Evolutionary conservation across 2,797 vertebrate genomes (phyloP), one percentile per base, ranked within the genome.

Genomic region (Pipistrellus nathusii): DNA sequence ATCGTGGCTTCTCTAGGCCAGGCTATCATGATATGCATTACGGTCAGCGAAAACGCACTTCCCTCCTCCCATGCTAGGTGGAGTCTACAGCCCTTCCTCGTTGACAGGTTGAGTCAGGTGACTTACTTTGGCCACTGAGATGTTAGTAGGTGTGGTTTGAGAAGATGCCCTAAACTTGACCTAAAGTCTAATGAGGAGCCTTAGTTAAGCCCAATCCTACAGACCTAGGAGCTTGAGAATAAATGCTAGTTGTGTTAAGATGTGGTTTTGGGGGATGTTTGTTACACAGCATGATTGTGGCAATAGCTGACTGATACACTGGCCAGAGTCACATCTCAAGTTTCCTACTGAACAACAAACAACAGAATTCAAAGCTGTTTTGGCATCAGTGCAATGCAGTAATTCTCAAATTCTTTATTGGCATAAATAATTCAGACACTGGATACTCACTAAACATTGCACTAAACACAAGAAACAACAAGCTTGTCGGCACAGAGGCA

Each of bases 401-500:
- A 38, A 64, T 97, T 98, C 97, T 96, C 97, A 97, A 97, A 98
- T 95, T 96, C 97, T 99, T 99, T 99, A 99, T 99, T 99, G 98
- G 98, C 98, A 99, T 98, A 98, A 98, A 98, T 98, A 98, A 98
- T 98, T 98, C 98, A 98, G 98, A 99, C 98, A 98, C 98, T 98
- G 98, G 98, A 98, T 99, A 98, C 98, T 98, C 98, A 99, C 98
- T 98, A 98, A 99, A 99, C 98, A 98, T 98, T 98, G 98, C 99
- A 99, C 99, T 97, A 98, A 97, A 99, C 98, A 98, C 99, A 99
- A 88, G 98, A 97, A 97, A 98, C 97, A 98, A 98, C 98, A 98
- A 98, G 98, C 98, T 98, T 98, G 98, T 98, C 98, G 98, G 98
- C 98, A 98, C 98, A 98, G 98, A 97, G 98, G 98, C 98, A 97